Conservation (phyloP, 30 jellyfish, hydroid and myxozoan species). For the Turritopsis rubra region DNA sequence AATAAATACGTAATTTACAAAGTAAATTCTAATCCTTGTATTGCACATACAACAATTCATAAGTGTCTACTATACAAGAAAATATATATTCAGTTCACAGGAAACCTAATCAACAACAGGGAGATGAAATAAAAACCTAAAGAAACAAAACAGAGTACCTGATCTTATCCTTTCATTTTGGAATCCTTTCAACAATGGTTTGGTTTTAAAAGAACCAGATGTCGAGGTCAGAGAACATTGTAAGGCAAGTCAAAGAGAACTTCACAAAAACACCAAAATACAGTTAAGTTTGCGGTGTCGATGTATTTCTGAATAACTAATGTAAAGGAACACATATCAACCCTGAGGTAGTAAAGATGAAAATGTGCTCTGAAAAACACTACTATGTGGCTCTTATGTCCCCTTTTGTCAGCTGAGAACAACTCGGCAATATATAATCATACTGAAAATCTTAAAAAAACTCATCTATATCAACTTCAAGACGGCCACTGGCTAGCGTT, state of each 20-base stretch:
- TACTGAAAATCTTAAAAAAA: not conserved
- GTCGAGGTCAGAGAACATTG: too few relatives aligned
- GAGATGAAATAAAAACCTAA: not conserved
- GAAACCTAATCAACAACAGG: not conserved
- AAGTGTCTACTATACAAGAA: not conserved
- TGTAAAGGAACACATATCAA: too few relatives aligned
- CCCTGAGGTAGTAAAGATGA: too few relatives aligned
- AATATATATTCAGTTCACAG: not conserved
- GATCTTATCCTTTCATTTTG: not conserved
- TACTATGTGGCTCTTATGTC: not conserved
- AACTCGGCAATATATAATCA: not conserved
- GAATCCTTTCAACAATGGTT: too few relatives aligned
- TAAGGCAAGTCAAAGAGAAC: too few relatives aligned
- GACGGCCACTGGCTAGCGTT: slow-evolving; percentile 8
- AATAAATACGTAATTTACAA: not conserved
- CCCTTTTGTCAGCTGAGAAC: too few relatives aligned
- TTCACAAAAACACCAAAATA: too few relatives aligned
- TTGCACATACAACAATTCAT: not conserved
- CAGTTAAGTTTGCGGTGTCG: too few relatives aligned
- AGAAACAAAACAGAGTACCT: not conserved
- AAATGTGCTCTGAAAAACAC: not conserved
- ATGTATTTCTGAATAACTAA: too few relatives aligned
- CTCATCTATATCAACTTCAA: not conserved
- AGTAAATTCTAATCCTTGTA: not conserved
- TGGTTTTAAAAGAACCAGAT: too few relatives aligned